Percentiles rank a stretch among this genome's conserved stretches.
Evolutionary conservation across 1,140 invertebrate species (phyloP).

Genomic region (Ooceraea biroi): DNA sequence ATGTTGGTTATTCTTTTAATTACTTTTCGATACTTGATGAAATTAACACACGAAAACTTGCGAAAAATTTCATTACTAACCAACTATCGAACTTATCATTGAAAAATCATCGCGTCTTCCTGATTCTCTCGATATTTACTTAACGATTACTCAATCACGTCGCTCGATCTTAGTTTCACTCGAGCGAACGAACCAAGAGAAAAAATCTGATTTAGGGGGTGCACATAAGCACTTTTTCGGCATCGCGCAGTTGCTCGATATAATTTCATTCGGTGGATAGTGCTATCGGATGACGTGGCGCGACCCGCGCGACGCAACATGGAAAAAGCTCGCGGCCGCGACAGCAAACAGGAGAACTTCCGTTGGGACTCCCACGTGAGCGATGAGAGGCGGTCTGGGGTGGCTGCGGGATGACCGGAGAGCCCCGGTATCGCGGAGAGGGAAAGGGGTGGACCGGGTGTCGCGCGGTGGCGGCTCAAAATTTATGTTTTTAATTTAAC

Average conservation of each 20-base stretch:
- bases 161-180: neutral
- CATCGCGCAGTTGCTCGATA: constrained; percentile 6
- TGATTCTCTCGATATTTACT: neutral
- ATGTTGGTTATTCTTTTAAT: neutral
- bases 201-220: constrained; percentile 22
- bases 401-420: constrained; percentile 63
- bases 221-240: constrained; percentile 40
- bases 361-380: constrained; percentile 74
- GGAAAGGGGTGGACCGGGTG: neutral
- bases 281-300: constrained; percentile 36
- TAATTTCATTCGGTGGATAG: constrained; percentile 54
- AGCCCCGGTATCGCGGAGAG: constrained; percentile 3
- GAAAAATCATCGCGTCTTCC: neutral
- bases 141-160: neutral
- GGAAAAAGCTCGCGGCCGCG: constrained; percentile 69
- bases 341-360: constrained; percentile 75
- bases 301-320: neutral
- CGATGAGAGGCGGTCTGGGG: constrained; percentile 63
- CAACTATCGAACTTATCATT: constrained; percentile 11
- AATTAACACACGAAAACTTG: constrained; percentile 20
- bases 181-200: neutral
- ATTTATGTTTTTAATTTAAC: constrained; percentile 87
- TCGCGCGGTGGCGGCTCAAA: constrained; percentile 73
- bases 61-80: constrained; percentile 6
- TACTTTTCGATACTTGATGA: neutral